Evolutionary conservation across 2,797 vertebrate species (phyloP).

Genomic region (Erpetoichthys calabaricus): DNA sequence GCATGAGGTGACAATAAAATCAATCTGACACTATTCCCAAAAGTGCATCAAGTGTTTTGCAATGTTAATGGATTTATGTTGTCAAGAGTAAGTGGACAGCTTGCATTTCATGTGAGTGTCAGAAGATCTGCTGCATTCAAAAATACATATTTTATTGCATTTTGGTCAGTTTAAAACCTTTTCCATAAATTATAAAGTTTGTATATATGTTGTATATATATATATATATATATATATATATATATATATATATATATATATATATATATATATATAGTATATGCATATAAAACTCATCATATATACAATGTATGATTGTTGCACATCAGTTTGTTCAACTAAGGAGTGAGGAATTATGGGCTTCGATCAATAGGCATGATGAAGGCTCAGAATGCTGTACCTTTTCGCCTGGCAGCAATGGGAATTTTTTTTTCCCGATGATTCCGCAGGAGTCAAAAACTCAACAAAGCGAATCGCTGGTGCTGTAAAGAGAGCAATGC

Average conservation of each 20-base stretch:
- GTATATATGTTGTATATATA: no score
- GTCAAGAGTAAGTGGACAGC: slow-evolving; percentile 2
- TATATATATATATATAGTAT: no score
- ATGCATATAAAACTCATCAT: no score
- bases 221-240: no score
- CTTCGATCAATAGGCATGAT: slow-evolving; percentile 36
- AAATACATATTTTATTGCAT: slow-evolving; percentile 4
- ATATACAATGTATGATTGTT: no score
- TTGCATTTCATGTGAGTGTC: slow-evolving; percentile 8
- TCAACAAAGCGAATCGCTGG: slow-evolving; percentile 48
- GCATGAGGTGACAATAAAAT: slow-evolving; percentile 56
- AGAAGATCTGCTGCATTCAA: background rate
- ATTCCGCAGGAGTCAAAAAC: slow-evolving; percentile 55
- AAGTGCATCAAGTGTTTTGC: slow-evolving; percentile 40
- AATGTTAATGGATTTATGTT: slow-evolving; percentile 37
- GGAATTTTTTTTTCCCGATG: slow-evolving; percentile 23
- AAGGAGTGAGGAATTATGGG: slow-evolving; percentile 12
- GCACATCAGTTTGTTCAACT: no score
- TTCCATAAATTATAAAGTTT: background rate
- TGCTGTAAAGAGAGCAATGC: slow-evolving; percentile 49
- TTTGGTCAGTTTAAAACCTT: slow-evolving; percentile 23
- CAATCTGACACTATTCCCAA: slow-evolving; percentile 42
- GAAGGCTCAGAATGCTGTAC: slow-evolving; percentile 36
- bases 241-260: no score
- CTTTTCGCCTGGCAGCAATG: slow-evolving; percentile 3